Base-by-base conservation (phyloP, 2,888 invertebrate genomes). In the Lasioglossum zephyrum region DNA sequence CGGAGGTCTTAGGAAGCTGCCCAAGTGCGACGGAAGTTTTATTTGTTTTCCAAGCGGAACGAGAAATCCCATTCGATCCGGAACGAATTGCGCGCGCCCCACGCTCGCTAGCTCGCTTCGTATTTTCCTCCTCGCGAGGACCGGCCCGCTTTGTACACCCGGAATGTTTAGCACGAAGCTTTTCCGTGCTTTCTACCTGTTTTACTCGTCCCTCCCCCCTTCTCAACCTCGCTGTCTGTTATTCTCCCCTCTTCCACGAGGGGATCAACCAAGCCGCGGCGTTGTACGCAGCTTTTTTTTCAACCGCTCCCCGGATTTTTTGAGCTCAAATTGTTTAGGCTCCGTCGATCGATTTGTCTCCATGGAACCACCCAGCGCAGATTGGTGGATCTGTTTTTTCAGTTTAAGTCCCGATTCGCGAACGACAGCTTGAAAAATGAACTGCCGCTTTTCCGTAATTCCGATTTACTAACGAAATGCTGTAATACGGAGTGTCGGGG, bases 1-100 rank as follows among this genome's bases (percentile, higher is more conserved):
- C 63, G 49, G 26, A 39, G 8, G 80, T 72, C 85, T 88, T 84
- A 81, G 76, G 87, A 90, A 89, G 88, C 87, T 77, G 86, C 70
- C 75, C 85, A 85, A 90, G 84, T 86, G 82, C 85, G 78, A 74
- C 47, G 16, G 66, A 84, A 88, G 63, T 88, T 88, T 89, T 84
- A 87, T 88, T 89, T 87, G 82, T 89, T 80, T 80, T 49, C 66
- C 79, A 13, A 63, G 47, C 53, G 69, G 26, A 57, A 22, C 78
- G 66, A 74, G 66, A 83, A 81, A 84, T 81, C 70, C 60, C 47
- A 66, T 73, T 86, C 86, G 83, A 83, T 79, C 78, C 74, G 63
- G 13, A 75, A 77, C 72, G 75, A 87, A 79, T 80, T 75, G 82
- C 63, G 4, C 44, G 31, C 3, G 5, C 9, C 39, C 39, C 69